A percentile compares a stretch with the other conserved stretches of the same genome.
Conservation (phyloP, 2,113 vertebrate genomes). For the Festucalex cinctus region DNA sequence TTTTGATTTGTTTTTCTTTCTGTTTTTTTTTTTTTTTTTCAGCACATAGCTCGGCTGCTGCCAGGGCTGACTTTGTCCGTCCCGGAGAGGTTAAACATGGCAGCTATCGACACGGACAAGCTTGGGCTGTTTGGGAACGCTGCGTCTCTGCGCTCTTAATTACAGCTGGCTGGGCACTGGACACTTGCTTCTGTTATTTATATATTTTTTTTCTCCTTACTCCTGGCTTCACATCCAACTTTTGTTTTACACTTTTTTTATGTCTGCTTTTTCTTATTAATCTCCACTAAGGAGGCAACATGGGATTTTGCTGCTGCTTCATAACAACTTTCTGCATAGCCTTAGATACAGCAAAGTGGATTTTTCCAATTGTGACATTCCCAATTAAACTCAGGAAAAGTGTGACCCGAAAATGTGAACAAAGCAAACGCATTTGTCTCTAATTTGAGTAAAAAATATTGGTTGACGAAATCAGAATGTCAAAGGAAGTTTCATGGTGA, state of each 20-base stretch:
- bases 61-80: conserved; percentile 39
- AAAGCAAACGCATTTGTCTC: not conserved
- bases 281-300: not conserved
- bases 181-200: not conserved
- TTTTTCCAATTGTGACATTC: conserved; percentile 11
- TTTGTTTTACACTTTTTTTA: not conserved
- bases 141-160: not conserved
- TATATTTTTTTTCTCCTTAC: not conserved
- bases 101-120: conserved; percentile 17
- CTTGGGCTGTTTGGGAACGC: not conserved
- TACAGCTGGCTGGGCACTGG: not conserved
- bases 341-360: not conserved
- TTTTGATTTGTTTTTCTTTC: conserved; percentile 1
- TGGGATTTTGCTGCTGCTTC: not conserved
- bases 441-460: not conserved
- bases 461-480: not conserved
- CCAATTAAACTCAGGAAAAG: conserved; percentile 16
- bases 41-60: conserved; percentile 14
- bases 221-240: not conserved
- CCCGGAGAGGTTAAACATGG: conserved; percentile 39
- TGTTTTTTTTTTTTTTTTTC: not conserved
- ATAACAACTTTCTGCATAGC: not conserved
- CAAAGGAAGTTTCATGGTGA: no score
- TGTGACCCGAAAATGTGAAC: not conserved
- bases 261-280: not conserved